These are phyloP conservation scores for Panorpa germanica DNA, from an alignment of 2,888 invertebrate genomes.

Conservation along the genomic window DNA sequence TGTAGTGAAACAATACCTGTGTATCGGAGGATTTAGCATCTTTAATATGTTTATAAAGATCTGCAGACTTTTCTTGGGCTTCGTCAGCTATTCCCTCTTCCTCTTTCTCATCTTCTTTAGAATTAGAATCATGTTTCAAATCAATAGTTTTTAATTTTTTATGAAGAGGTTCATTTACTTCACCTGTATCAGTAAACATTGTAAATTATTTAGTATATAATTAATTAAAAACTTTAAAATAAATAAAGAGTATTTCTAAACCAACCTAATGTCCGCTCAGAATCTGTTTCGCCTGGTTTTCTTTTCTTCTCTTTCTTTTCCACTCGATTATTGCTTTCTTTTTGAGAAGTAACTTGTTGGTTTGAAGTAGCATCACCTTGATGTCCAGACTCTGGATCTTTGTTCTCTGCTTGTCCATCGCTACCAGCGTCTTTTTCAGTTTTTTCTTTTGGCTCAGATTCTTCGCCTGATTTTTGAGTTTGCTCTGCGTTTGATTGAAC, in stretches of 20 bases:
- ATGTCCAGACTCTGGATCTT: constrained; percentile 50
- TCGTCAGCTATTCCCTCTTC: constrained; percentile 27
- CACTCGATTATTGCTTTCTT: constrained; percentile 20
- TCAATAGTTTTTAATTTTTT: constrained; percentile 30
- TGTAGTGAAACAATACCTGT: constrained; percentile 27
- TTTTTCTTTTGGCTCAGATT: constrained; percentile 34
- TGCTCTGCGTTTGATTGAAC: constrained; percentile 24
- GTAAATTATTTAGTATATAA: constrained; percentile 1
- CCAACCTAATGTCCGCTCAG: constrained; percentile 45
- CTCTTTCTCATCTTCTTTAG: constrained; percentile 22
- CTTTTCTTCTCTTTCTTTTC: constrained; percentile 33
- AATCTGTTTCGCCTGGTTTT: constrained; percentile 56
- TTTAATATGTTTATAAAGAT: constrained; percentile 70
- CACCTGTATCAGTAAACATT: too few species aligned
- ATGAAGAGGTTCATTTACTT: constrained; percentile 20
- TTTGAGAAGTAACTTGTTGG: constrained; percentile 29
- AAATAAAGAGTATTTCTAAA: too few species aligned
- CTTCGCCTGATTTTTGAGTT: constrained; percentile 20
- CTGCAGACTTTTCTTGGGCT: constrained; percentile 28
- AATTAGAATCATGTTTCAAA: constrained; percentile 19
- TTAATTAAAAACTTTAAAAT: constrained; percentile 2
- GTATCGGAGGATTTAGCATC: constrained; percentile 55
- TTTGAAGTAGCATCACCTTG: constrained; percentile 33
- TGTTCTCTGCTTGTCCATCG: constrained; percentile 56
- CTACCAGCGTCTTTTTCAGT: constrained; percentile 45